phyloP scores from a whole-genome alignment of 2,797 vertebrate species.

The Gouania willdenowi region DNA sequence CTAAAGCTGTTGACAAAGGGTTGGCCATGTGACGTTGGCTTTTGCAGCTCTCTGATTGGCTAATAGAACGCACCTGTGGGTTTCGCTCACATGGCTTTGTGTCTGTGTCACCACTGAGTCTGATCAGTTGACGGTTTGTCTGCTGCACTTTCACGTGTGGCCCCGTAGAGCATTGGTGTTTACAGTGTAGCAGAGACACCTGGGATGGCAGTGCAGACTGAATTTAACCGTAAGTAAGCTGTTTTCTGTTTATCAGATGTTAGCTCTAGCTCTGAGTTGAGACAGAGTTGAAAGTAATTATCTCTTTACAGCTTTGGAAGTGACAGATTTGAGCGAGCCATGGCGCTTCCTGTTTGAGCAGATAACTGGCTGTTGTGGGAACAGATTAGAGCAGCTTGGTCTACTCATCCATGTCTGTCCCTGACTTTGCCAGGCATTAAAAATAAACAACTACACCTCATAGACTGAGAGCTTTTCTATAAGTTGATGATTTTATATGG shows the following conservation, averaged over 20 bases:
- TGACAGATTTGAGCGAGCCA: neutral
- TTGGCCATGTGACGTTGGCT: constrained; percentile 42
- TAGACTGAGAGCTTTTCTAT: too few species aligned
- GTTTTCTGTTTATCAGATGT: neutral
- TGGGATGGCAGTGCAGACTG: constrained; percentile 54
- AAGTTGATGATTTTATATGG: too few species aligned
- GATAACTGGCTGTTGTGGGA: constrained; percentile 5
- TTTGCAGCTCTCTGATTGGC: constrained; percentile 47
- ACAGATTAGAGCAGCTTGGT: constrained; percentile 39
- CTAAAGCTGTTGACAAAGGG: constrained; percentile 4
- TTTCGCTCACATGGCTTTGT: constrained; percentile 26
- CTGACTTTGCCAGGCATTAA: constrained; percentile 19
- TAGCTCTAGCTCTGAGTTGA: neutral
- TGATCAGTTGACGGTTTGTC: constrained; percentile 3
- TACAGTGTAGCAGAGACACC: neutral
- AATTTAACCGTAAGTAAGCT: constrained; percentile 47
- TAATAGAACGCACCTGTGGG: constrained; percentile 43
- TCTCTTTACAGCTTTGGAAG: neutral
- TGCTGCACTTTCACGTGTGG: neutral
- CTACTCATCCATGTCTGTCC: constrained; percentile 18
- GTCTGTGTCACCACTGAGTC: constrained; percentile 30
- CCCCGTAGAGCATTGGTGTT: neutral
- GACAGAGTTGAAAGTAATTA: neutral
- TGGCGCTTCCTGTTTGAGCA: neutral
- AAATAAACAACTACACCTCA: too few species aligned